Percentiles rank a stretch among this genome's conserved stretches.
Evolutionary conservation across 2,797 vertebrate species (phyloP).

Genomic region (Tolypeutes matacus): DNA sequence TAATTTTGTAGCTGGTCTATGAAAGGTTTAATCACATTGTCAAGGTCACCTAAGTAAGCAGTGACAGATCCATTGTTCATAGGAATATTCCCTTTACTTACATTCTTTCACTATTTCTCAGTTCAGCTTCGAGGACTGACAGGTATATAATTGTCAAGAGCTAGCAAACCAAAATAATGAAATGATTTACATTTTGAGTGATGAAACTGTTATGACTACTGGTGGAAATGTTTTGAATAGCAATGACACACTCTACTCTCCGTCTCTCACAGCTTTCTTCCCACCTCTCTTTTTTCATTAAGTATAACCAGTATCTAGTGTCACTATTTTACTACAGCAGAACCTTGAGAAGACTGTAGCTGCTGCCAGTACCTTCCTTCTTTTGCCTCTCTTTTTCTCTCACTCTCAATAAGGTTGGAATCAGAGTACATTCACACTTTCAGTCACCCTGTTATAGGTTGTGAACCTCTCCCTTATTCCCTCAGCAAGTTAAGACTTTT

Average conservation of each 20-base stretch:
- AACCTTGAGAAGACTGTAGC: not conserved
- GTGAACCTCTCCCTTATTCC: not conserved
- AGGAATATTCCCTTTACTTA: not conserved
- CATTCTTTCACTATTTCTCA: not conserved
- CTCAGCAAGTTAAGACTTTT: not conserved
- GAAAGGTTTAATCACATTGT: constrained; percentile 43
- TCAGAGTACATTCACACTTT: not conserved
- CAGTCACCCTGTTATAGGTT: not conserved
- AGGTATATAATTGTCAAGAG: constrained; percentile 2
- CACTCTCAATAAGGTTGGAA: not conserved
- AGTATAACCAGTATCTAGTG: not conserved
- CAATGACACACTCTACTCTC: not conserved
- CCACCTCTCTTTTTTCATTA: not conserved
- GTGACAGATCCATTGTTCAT: not conserved
- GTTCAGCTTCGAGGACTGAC: not conserved
- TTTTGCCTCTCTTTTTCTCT: not conserved
- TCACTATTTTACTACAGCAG: not conserved
- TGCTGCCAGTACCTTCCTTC: not conserved
- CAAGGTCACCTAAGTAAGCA: constrained; percentile 35
- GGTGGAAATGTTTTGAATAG: not conserved
- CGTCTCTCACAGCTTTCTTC: not conserved
- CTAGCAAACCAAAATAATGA: not conserved
- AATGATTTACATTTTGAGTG: constrained; percentile 37
- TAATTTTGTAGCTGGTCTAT: not conserved
- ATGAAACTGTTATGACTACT: not conserved